Evolutionary conservation across 2,888 invertebrate species (phyloP).

Genomic region (Theristus sp.): DNA sequence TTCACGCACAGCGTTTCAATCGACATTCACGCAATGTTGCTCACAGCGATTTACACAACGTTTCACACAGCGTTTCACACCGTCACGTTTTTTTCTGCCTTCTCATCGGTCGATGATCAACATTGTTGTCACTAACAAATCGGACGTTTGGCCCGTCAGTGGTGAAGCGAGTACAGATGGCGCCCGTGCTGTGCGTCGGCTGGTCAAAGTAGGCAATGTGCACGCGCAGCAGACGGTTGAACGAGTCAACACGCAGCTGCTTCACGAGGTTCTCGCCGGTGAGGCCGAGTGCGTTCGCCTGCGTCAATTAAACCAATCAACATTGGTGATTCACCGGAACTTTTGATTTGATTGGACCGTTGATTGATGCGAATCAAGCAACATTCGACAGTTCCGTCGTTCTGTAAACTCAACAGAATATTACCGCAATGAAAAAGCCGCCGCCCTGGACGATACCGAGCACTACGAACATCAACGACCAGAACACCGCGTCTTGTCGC

Average conservation of each 20-base stretch:
- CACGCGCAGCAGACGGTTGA: conserved; percentile 33
- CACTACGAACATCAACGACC: conserved; percentile 38
- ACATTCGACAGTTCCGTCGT: no score
- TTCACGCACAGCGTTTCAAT: no score
- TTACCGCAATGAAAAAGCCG: conserved; percentile 31
- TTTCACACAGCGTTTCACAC: no score
- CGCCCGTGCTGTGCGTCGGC: conserved; percentile 30
- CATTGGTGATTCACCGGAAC: no score
- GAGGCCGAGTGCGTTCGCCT: conserved; percentile 4
- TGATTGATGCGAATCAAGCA: no score
- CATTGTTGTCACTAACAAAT: conserved; percentile 29
- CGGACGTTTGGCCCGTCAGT: conserved; percentile 36
- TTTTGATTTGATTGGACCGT: no score
- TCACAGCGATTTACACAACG: no score
- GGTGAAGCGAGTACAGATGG: conserved; percentile 32
- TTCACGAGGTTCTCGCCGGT: conserved; percentile 31
- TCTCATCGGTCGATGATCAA: no score
- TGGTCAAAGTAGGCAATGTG: conserved; percentile 36
- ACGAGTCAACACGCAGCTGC: conserved; percentile 31
- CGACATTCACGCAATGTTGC: no score
- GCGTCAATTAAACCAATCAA: not conserved
- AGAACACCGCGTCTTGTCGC: conserved; percentile 32
- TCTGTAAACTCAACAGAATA: no score
- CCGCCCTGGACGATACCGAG: conserved; percentile 32
- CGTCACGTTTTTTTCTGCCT: no score